Base-by-base conservation (phyloP, 2,888 invertebrate genomes). In the Leucophenga maculata region DNA sequence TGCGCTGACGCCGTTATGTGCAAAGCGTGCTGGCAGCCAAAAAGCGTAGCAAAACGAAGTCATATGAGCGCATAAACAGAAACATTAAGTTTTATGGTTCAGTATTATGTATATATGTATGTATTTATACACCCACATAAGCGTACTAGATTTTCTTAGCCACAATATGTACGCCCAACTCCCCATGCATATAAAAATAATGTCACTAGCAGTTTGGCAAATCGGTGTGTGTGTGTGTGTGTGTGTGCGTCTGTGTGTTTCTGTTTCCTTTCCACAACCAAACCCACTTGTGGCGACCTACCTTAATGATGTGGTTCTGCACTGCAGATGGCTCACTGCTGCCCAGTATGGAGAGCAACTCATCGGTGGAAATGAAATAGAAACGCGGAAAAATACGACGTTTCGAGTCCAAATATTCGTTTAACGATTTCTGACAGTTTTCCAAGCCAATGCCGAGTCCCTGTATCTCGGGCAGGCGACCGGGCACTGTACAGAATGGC, bases 351-450 rank as follows among this genome's bases (percentile, higher is more conserved):
- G 95, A 94, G 8, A 98, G 90, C 75, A 97, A 88, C 87, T 97
- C 97, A 83, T 97, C 97, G 32, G 97, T 97, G 3, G 97, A 97
- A 84, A 97, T 95, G 88, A 97, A 97, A 89, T 95, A 97, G 89
- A 97, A 97, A 65, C 97, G 89, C 2, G 97, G 96, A 87, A 97
- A 97, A 74, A 95, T 92, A 72, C 94, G 92, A 60, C 97, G 90
- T 88, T 97, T 97, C 0, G 94, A 93, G 86, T 96, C 96, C 75
- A 97, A 89, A 86, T 97, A 97, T 84, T 97, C 95, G 83, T 95
- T 95, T 67, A 97, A 89, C 0, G 97, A 96, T 86, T 97, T 97
- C 88, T 97, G 97, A 87, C 97, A 97, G 86, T 91, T 93, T 85
- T 97, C 97, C 67, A 98, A 89, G 1, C 95, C 95, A 18, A 90